Evolutionary conservation across 2,113 vertebrate genomes (phyloP), one percentile per base, ranked within the genome.

Genomic region (Apaloderma vittatum): DNA sequence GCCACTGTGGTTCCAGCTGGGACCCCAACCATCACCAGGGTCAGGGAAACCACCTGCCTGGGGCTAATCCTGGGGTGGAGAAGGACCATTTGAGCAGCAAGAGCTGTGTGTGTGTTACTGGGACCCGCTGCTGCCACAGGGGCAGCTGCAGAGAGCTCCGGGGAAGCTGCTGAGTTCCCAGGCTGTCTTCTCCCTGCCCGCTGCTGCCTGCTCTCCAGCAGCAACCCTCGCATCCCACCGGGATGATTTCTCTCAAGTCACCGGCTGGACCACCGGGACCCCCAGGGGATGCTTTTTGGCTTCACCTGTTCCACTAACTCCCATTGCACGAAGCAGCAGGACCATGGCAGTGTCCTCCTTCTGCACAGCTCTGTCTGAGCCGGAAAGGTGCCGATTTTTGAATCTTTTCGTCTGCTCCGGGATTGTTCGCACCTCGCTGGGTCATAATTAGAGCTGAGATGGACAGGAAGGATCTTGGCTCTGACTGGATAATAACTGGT

Each of bases 241-340:
- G 22, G 23, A 34, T n/a, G 7, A 34, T 73, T 46, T 43, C 32
- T 19, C 78, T 48, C 61, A 11, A 59, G 48, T 27, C 68, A 29
- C 27, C 1, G 0, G 5, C 1, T 1, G 61, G 59, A 84, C 21
- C 24, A 12, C 36, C 0, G 0, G 37, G 23, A 65, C 24, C 15
- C 46, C 17, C 20, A 9, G 30, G 68, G 17, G 48, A 52, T 37
- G 20, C 15, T 86, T 43, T 43, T 77, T 0, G 0, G 43, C 72
- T 52, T 90, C 59, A 36, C 29, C 30, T 6, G 40, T 73, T 79
- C 54, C 9, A 2, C 29, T 36, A 49, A 34, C 62, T 90, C 51
- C 75, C 4, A 2, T 58, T 34, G 36, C 36, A 24, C 1, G 1
- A 43, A 83, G 84, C 76, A 70, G 58, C 59, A 30, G 72, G 14